Conservation (phyloP, 2,113 vertebrate species). For the Myrmecobius fasciatus region DNA sequence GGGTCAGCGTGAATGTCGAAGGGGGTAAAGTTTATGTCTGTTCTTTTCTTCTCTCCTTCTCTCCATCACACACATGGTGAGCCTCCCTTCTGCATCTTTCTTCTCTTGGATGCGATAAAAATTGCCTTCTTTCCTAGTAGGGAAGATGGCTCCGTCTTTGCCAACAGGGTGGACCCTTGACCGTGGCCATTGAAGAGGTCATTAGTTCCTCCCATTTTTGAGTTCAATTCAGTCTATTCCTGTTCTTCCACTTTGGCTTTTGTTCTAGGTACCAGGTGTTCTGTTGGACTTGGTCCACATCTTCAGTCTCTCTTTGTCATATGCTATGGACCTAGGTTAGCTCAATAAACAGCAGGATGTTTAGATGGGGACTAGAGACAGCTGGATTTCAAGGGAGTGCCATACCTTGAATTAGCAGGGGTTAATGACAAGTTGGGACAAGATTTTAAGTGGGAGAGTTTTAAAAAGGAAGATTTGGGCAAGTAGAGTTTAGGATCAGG, state of each 20-base stretch:
- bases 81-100: conserved; percentile 36
- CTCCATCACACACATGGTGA: conserved; percentile 13
- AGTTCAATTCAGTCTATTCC: background rate
- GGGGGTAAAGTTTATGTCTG: conserved; percentile 51
- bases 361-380: background rate
- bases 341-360: background rate
- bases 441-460: background rate
- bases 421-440: background rate
- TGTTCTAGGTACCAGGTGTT: background rate
- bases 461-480: background rate
- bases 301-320: background rate
- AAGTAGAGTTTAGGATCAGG: background rate
- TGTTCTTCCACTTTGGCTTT: background rate
- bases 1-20: conserved; percentile 26
- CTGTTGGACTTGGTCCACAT: background rate
- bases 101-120: background rate
- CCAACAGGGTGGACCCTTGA: background rate
- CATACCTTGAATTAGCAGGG: background rate
- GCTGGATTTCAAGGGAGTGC: background rate
- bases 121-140: background rate
- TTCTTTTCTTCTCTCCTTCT: conserved; percentile 5
- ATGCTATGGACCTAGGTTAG: background rate
- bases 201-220: conserved; percentile 5
- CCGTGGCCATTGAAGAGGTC: background rate
- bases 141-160: background rate